Conservation (phyloP, 2,113 vertebrate genomes). For the Neoarius graeffei region DNA sequence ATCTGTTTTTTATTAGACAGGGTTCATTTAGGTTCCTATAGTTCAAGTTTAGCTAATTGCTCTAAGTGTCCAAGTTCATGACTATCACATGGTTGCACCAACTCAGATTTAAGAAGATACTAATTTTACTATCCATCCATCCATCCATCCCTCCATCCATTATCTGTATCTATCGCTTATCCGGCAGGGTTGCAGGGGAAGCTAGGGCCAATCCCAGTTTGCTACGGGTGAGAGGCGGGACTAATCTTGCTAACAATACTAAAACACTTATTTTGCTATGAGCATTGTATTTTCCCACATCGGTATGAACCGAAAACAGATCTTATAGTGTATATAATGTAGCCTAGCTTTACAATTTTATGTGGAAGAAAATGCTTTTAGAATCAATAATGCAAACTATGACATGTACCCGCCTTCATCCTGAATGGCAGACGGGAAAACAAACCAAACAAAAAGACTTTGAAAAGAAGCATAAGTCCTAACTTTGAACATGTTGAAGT, state of each 20-base stretch:
- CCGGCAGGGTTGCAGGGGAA: too few relatives aligned
- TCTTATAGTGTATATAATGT: neutral
- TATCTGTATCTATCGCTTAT: too few relatives aligned
- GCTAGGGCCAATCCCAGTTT: too few relatives aligned
- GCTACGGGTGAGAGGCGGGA: too few relatives aligned
- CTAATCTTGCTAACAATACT: neutral
- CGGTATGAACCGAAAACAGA: neutral
- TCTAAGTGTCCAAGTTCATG: neutral
- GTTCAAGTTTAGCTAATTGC: too few relatives aligned
- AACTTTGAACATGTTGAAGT: conserved; percentile 7
- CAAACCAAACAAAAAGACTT: neutral
- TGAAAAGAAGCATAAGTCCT: neutral
- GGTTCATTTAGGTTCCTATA: neutral
- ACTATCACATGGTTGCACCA: neutral
- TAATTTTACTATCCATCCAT: too few relatives aligned
- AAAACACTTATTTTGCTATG: neutral
- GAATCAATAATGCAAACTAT: conserved; percentile 41
- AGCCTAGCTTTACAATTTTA: neutral
- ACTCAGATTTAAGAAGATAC: too few relatives aligned
- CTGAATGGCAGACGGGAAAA: neutral
- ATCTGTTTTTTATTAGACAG: neutral
- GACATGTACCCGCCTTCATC: conserved; percentile 36
- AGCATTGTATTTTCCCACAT: neutral
- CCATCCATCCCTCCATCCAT: too few relatives aligned
- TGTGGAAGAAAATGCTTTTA: conserved; percentile 21